phyloP scores from a whole-genome alignment of 1,140 invertebrate species.

The Battus philenor region DNA sequence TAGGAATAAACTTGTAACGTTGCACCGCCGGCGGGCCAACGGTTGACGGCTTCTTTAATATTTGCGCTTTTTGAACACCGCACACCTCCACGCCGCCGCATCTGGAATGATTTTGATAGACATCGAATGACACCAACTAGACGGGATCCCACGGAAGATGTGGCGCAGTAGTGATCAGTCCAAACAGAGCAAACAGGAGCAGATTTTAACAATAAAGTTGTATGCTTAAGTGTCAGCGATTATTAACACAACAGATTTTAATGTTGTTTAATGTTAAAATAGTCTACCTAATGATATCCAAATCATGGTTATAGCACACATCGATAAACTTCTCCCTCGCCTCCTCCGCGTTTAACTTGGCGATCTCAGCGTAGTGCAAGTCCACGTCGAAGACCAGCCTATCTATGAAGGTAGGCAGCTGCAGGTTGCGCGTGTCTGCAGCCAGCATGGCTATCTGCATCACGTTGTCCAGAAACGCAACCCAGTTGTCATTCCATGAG shows the following conservation, averaged over 20 bases:
- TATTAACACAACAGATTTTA: too few relatives aligned
- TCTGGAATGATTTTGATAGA: constrained; percentile 53
- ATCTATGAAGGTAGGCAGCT: constrained; percentile 90
- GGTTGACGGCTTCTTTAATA: constrained; percentile 80
- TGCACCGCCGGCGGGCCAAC: constrained; percentile 81
- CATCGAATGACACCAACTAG: background rate
- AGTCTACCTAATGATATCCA: constrained; percentile 60
- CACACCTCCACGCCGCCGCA: constrained; percentile 91
- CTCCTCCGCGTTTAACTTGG: constrained; percentile 67
- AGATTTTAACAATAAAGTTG: too few relatives aligned
- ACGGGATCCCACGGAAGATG: constrained; percentile 7
- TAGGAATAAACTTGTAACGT: constrained; percentile 85
- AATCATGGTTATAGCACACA: constrained; percentile 56
- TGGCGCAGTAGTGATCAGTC: too few relatives aligned
- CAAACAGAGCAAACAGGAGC: too few relatives aligned
- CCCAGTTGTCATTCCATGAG: constrained; percentile 86
- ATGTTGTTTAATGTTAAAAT: too few relatives aligned
- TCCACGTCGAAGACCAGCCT: constrained; percentile 87
- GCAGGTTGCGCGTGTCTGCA: constrained; percentile 83
- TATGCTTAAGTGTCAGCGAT: too few relatives aligned
- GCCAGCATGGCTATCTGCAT: constrained; percentile 90
- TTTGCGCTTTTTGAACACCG: constrained; percentile 87
- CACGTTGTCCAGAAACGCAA: constrained; percentile 95
- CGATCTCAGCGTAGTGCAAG: constrained; percentile 77
- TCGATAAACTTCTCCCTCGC: constrained; percentile 58